These are phyloP conservation scores for Leuciscus idus DNA, from an alignment of 2,113 vertebrate genomes.

Conservation along the genomic window DNA sequence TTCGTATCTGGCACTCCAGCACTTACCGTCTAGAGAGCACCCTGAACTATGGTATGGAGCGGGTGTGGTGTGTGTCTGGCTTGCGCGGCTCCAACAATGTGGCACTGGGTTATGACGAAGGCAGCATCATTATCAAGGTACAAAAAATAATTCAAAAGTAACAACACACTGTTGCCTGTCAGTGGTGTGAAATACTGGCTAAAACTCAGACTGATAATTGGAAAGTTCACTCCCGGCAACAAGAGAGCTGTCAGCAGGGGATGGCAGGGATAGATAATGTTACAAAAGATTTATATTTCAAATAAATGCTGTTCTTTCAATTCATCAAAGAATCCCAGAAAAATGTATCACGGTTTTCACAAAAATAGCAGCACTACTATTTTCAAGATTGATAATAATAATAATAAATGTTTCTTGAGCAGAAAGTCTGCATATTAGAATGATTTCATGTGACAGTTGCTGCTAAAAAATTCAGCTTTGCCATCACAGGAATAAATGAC, in stretches of 20 bases:
- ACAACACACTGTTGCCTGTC: neutral
- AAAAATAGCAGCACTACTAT: neutral
- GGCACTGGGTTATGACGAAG: conserved; percentile 95
- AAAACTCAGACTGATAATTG: neutral
- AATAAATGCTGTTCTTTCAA: neutral
- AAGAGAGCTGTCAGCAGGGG: neutral
- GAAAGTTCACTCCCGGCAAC: neutral
- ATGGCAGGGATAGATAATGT: neutral
- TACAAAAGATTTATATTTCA: neutral
- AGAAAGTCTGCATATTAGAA: no score
- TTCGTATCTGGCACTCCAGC: conserved; percentile 98
- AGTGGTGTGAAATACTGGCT: neutral
- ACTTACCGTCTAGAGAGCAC: conserved; percentile 97
- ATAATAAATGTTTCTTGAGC: neutral
- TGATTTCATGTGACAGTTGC: no score
- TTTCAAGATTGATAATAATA: no score
- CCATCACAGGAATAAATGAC: neutral
- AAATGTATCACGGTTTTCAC: neutral
- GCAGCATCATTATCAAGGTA: conserved; percentile 99
- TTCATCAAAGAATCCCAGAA: neutral
- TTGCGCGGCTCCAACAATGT: conserved; percentile 96
- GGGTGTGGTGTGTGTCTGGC: conserved; percentile 97
- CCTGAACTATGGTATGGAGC: conserved; percentile 96
- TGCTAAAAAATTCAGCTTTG: no score
- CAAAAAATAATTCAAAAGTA: neutral